Evolutionary conservation across 2,797 vertebrate species (phyloP), one percentile per base, ranked within the genome.

Genomic region (Lepilemur ruficaudatus): DNA sequence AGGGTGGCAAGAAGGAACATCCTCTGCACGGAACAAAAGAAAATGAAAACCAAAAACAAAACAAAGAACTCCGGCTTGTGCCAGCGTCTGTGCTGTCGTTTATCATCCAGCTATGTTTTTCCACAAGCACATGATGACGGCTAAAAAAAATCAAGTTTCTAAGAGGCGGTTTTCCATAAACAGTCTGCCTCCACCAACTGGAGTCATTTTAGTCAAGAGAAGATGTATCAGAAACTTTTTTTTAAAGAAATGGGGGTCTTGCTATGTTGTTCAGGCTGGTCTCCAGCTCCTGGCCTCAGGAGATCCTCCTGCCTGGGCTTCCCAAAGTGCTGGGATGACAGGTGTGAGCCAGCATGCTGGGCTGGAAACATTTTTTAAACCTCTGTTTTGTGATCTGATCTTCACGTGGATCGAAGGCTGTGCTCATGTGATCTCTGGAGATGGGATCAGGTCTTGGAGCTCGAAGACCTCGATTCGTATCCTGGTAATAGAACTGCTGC

Each of bases 131-230:
- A 25, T 73, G 92, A 57, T 43, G 35, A 78, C 0, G 63, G 43
- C 67, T 85, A 43, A 78, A 63, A 81, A 89, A 91, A 81, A 50
- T 20, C 11, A 72, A 46, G 28, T 43, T 73, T 84, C 52, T 80
- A 87, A 85, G 89, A 92, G 93, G 57, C 20, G 83, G 41, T 84
- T 96, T 96, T 94, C 97, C 73, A 0, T 96, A 69, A 97, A 95
- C 81, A 88, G 15, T 17, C 70, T 41, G 85, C 41, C 48, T 76
- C 81, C 28, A 4, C 18, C 30, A 22, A 9, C 52, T 2, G 4
- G 38, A 85, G 61, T 46, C 76, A 8, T 57, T 30, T 43, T 13
- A 25, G 76, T 61, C 41, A 4, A 3, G 0, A 8, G 73, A 48
- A 48, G 43, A 48, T 23, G 0, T 6, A 10, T 18, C 10, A 38